These are phyloP conservation scores for Ditylenchus dipsaci DNA, from an alignment of 1,140 invertebrate genomes.

Conservation along the genomic window DNA sequence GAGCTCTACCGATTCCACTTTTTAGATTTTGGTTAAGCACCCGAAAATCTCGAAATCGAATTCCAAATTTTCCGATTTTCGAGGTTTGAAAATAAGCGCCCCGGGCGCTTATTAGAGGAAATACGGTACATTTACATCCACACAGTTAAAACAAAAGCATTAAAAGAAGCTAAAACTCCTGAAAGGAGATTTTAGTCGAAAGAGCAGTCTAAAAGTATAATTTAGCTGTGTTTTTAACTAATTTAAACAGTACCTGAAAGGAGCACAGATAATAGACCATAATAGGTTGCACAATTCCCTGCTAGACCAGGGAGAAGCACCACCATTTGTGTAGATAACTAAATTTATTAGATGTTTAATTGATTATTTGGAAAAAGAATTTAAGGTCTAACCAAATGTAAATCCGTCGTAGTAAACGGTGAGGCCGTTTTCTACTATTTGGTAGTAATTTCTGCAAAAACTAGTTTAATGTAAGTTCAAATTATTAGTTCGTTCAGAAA, in stretches of 20 bases:
- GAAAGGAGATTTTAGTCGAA: neutral
- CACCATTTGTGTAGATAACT: constrained; percentile 18
- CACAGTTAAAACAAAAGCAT: neutral
- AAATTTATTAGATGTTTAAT: neutral
- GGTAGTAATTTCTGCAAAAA: constrained; percentile 34
- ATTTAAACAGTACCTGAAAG: constrained; percentile 14
- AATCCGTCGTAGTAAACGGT: constrained; percentile 25
- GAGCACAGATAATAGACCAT: constrained; percentile 3
- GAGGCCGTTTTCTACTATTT: constrained; percentile 6
- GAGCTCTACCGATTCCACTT: too few species aligned
- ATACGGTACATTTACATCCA: too few species aligned
- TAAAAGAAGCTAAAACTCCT: neutral
- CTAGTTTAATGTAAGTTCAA: too few species aligned
- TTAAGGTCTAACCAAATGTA: constrained; percentile 16
- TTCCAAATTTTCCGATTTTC: too few species aligned
- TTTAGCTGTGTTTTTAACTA: neutral
- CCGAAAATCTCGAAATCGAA: too few species aligned
- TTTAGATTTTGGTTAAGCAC: too few species aligned
- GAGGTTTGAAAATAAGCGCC: too few species aligned
- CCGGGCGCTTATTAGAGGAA: too few species aligned
- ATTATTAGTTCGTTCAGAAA: too few species aligned
- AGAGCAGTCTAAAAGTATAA: neutral
- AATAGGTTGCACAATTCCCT: constrained; percentile 15
- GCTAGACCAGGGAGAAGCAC: neutral
- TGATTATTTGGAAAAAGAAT: neutral